Conservation (phyloP, 2,797 vertebrate species). For the Spondyliosoma cantharus region DNA sequence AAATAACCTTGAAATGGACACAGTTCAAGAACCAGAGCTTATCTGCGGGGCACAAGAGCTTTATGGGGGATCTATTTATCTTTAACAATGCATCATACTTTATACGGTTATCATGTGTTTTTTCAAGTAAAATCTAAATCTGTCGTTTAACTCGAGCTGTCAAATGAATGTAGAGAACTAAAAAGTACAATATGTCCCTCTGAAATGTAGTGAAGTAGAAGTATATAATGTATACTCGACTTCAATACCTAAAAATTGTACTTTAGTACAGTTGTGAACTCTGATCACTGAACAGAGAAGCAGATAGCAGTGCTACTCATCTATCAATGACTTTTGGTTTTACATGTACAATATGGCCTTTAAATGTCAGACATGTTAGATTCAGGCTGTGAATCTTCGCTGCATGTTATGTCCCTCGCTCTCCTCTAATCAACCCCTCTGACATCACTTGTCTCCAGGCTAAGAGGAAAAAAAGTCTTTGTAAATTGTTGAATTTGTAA, state of each 20-base stretch:
- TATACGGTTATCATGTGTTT: not conserved
- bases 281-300: not conserved
- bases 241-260: not conserved
- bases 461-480: constrained; percentile 10
- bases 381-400: not conserved
- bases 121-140: not conserved
- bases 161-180: not conserved
- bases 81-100: too few species aligned
- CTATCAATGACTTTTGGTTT: too few species aligned
- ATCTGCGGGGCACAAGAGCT: too few species aligned
- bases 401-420: constrained; percentile 4
- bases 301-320: not conserved
- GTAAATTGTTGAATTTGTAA: too few species aligned
- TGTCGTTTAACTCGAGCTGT: not conserved
- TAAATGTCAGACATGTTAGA: not conserved
- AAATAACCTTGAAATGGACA: too few species aligned
- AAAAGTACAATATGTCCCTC: not conserved
- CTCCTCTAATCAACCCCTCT: not conserved
- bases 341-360: too few species aligned
- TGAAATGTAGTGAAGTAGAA: not conserved
- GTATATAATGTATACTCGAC: not conserved
- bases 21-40: too few species aligned
- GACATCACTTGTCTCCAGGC: constrained; percentile 26
- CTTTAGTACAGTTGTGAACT: not conserved
- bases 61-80: too few species aligned